Base-by-base conservation (phyloP, 1,140 invertebrate genomes). In the Pomacea maculata region DNA sequence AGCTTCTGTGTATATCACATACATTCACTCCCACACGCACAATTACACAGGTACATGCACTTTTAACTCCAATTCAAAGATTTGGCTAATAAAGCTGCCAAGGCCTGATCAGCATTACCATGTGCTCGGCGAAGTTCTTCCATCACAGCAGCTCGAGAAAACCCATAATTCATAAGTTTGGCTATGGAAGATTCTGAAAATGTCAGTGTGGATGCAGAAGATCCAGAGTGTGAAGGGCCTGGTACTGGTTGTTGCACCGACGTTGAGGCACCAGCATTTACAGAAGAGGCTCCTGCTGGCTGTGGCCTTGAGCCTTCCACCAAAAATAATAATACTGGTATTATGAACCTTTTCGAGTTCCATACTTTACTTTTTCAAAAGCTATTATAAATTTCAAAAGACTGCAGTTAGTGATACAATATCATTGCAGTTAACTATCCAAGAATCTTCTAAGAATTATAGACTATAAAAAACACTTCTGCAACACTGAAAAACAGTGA, bases 71-170 rank as follows among this genome's bases (percentile, higher is more conserved):
- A 21, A 11, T 34, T 54, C 29, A 91, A 82, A 14, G 88, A 88
- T 80, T 89, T 90, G 12, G 91, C 88, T 54, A 91, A 82, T 21
- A 91, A 79, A 2, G 87, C 82, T 14, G 85, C 86, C 19, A 91
- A 82, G 14, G 91, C 91, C 70, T 86, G 82, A 65, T 91, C 85
- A 10, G 83, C 82, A 83, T 91, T 84, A 1, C 91, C 91, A 78
- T 86, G 85, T 9, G 86, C 74, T 52, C 82, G 82, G 8, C 83
- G 75, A n/a, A 91, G 81, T 82, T 90, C 90, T 75, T 87, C 86
- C 54, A 91, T 71, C 17, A 88, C 90, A 54, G 87, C 87, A 52
- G 87, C 65, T 52, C 90, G 80, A 15, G 86, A 75, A 81, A 90
- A 91, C 54, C 90, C 90, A 64, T 87, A 80, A 29, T 71, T 61